Evolutionary conservation across 2,888 invertebrate species (phyloP).

Genomic region (Acrobasis consociella): DNA sequence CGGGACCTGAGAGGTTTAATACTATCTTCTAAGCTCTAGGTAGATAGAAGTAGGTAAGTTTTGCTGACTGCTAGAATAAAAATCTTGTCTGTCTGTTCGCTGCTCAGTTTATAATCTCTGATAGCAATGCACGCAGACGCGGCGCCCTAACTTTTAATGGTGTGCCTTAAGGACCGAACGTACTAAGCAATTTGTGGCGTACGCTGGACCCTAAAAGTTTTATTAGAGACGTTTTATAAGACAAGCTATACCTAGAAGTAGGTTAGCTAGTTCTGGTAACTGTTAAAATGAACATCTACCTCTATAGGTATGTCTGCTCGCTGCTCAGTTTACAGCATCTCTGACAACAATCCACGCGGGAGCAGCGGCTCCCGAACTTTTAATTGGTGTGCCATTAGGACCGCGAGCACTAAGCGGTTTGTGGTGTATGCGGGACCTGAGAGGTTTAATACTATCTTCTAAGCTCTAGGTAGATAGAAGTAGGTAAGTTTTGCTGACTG

Average conservation of each 20-base stretch:
- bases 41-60: too few species aligned
- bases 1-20: conserved; percentile 46
- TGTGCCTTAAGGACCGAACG: conserved; percentile 80
- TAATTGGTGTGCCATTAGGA: conserved; percentile 83
- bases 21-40: neutral
- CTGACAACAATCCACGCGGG: conserved; percentile 75
- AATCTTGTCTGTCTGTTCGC: conserved; percentile 26
- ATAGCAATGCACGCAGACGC: conserved; percentile 73
- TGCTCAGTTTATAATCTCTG: conserved; percentile 52
- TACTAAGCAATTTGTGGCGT: conserved; percentile 83
- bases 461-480: too few species aligned
- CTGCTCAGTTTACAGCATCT: conserved; percentile 62
- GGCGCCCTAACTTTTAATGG: conserved; percentile 80
- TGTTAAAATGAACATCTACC: too few species aligned
- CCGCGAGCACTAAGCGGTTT: conserved; percentile 81
- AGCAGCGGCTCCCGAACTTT: conserved; percentile 74
- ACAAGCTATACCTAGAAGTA: too few species aligned
- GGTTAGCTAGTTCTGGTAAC: too few species aligned
- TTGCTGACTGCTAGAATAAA: conserved; percentile 42
- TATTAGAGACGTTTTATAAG: conserved; percentile 23
- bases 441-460: conserved; percentile 30
- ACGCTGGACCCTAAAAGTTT: conserved; percentile 54
- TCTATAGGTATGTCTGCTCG: conserved; percentile 26
- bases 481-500: conserved; percentile 19
- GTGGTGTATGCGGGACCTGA: conserved; percentile 73